These are phyloP conservation scores for Noctua fimbriata DNA, from an alignment of 2,888 invertebrate genomes.

Conservation along the genomic window DNA sequence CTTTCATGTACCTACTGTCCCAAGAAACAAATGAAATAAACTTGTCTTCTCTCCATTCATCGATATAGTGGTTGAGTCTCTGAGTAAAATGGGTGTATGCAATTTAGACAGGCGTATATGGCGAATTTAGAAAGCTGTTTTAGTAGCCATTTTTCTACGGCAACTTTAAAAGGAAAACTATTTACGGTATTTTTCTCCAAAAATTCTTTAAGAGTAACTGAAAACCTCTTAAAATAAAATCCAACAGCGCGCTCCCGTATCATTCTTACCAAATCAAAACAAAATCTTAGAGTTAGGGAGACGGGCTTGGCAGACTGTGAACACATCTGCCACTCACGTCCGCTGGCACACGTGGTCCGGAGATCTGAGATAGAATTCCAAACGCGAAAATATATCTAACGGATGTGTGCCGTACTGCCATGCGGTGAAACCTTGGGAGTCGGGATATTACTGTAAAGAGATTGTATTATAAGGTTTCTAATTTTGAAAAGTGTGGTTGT, in stretches of 20 bases:
- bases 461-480: background rate
- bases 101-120: background rate
- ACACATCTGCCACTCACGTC: constrained; percentile 67
- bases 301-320: constrained; percentile 52
- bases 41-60: background rate
- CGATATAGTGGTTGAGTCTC: background rate
- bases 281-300: constrained; percentile 51
- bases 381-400: constrained; percentile 49
- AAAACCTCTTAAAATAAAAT: constrained; percentile 29
- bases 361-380: constrained; percentile 45
- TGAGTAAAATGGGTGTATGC: background rate
- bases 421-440: constrained; percentile 22
- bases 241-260: constrained; percentile 5
- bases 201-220: background rate
- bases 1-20: too few relatives aligned
- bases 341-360: constrained; percentile 49
- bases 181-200: background rate
- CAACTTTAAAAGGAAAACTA: background rate
- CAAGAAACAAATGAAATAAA: background rate
- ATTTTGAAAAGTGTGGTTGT: background rate
- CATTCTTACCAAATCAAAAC: constrained; percentile 56
- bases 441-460: background rate
- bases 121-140: background rate
- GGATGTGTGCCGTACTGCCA: constrained; percentile 19
- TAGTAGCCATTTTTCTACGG: background rate